A percentile compares a stretch with the other conserved stretches of the same genome.
Evolutionary conservation across 2,113 vertebrate genomes (phyloP).

Genomic region (Furnarius figulus): DNA sequence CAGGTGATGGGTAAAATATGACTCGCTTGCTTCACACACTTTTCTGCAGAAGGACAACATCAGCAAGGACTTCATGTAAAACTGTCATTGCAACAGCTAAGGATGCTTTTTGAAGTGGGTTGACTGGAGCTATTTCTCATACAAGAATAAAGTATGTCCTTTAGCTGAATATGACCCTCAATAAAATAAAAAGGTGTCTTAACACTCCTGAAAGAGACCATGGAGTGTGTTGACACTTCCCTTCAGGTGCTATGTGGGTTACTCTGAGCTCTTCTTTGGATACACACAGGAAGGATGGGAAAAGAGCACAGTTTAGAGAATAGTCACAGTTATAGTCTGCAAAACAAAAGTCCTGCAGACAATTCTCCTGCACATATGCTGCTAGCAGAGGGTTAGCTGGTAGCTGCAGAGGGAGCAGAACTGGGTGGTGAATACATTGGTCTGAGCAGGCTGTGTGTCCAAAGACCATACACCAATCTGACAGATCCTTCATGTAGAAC

Average conservation of each 20-base stretch:
- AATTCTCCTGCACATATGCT: background rate
- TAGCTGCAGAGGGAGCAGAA: background rate
- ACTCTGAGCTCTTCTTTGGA: background rate
- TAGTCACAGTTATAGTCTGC: background rate
- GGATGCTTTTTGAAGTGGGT: background rate
- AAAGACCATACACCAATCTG: accelerated
- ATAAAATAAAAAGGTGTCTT: background rate
- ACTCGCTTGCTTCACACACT: accelerated
- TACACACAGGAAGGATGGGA: background rate
- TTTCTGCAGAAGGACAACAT: background rate
- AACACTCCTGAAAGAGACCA: background rate
- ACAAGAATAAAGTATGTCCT: background rate
- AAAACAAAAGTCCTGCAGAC: background rate
- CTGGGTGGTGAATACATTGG: background rate
- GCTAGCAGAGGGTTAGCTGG: background rate
- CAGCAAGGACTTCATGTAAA: background rate
- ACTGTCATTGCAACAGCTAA: background rate
- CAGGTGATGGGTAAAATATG: background rate
- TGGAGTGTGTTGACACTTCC: background rate
- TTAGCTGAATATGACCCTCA: background rate
- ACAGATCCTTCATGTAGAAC: background rate
- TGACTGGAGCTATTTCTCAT: background rate
- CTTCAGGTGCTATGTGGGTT: background rate
- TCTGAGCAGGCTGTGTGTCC: background rate
- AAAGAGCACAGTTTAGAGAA: background rate